Conservation (phyloP, 2,113 vertebrate genomes). For the Xyliphius kryptos region DNA sequence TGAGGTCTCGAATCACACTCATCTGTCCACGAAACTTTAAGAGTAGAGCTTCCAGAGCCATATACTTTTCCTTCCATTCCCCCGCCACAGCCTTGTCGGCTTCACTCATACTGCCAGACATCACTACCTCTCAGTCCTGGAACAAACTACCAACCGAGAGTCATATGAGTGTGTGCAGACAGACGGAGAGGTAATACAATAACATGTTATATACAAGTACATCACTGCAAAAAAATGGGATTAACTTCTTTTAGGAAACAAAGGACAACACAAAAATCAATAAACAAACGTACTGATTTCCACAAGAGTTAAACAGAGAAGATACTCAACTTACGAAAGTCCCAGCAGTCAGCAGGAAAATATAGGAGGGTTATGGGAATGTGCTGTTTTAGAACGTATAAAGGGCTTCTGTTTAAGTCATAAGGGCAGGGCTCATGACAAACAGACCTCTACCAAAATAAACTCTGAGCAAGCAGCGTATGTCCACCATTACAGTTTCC, state of each 20-base stretch:
- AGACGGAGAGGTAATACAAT: too few relatives aligned
- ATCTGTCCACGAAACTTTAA: constrained; percentile 94
- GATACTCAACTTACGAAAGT: too few relatives aligned
- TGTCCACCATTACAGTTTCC: constrained; percentile 43
- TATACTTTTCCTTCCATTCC: constrained; percentile 91
- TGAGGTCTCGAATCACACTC: constrained; percentile 88
- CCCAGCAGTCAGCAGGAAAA: too few relatives aligned
- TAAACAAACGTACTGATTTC: too few relatives aligned
- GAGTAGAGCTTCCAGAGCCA: constrained; percentile 85
- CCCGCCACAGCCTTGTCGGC: constrained; percentile 70
- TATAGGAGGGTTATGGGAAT: constrained; percentile 40
- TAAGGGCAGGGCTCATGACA: constrained; percentile 39
- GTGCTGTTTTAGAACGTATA: constrained; percentile 21
- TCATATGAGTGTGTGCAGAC: too few relatives aligned
- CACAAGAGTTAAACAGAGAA: too few relatives aligned
- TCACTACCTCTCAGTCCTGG: constrained; percentile 3
- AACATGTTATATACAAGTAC: too few relatives aligned
- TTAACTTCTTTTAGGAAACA: too few relatives aligned
- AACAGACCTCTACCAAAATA: constrained; percentile 42
- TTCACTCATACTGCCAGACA: constrained; percentile 71
- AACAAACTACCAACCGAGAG: too few relatives aligned
- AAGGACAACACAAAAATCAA: too few relatives aligned
- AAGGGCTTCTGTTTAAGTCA: constrained; percentile 47
- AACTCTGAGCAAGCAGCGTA: too few relatives aligned
- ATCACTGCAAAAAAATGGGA: too few relatives aligned